Conservation (phyloP, 2,797 vertebrate genomes). For the Austrolebias charrua region DNA sequence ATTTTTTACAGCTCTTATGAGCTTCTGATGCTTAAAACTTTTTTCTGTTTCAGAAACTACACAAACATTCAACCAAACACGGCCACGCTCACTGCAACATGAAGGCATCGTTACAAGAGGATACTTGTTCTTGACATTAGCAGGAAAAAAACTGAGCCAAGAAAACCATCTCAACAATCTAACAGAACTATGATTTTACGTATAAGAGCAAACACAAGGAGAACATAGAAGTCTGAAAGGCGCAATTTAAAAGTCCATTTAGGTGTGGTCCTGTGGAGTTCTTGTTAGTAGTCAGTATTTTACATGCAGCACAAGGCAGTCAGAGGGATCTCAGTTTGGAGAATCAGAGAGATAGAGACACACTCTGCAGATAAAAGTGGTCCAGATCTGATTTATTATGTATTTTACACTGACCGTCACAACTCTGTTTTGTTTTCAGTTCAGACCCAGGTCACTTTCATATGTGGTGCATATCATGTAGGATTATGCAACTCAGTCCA, state of each 20-base stretch:
- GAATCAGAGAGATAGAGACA: background rate
- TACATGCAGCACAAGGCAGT: background rate
- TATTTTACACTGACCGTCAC: too few species aligned
- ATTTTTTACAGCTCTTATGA: background rate
- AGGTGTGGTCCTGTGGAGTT: background rate
- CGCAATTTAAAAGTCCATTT: background rate
- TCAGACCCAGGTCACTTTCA: too few species aligned
- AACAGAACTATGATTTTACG: background rate
- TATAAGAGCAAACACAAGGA: background rate
- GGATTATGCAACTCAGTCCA: too few species aligned
- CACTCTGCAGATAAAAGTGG: too few species aligned
- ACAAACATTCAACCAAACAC: slow-evolving; percentile 5
- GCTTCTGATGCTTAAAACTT: slow-evolving; percentile 28
- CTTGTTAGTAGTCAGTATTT: background rate
- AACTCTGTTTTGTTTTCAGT: too few species aligned
- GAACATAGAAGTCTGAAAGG: background rate
- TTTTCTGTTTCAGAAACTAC: slow-evolving; percentile 28
- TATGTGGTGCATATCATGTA: too few species aligned
- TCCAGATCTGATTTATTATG: too few species aligned
- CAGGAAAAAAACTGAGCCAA: slow-evolving; percentile 11
- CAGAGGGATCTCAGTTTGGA: background rate
- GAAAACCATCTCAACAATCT: slow-evolving; percentile 12
- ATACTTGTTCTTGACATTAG: slow-evolving; percentile 14
- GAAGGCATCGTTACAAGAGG: slow-evolving; percentile 12
- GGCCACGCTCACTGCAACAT: slow-evolving; percentile 6